phyloP scores from a whole-genome alignment of 1,140 invertebrate genomes.

The Lepidurus apus region DNA sequence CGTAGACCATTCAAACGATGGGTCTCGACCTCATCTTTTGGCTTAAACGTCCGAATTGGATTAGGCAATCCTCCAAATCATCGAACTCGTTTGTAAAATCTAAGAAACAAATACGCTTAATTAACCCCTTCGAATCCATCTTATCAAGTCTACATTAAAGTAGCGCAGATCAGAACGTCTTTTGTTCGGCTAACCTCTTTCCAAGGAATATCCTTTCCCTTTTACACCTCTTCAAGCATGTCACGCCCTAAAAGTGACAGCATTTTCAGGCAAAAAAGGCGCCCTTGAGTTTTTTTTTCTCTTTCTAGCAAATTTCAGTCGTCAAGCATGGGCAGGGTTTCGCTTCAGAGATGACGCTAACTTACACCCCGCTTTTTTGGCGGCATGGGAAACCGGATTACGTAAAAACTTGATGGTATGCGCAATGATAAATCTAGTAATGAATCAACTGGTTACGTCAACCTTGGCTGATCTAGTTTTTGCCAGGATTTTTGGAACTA shows the following conservation, averaged over 20 bases:
- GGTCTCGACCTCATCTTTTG: not conserved
- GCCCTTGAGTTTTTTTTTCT: constrained; percentile 10
- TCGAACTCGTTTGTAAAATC: no score
- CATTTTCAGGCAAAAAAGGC: not conserved
- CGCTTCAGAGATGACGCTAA: no score
- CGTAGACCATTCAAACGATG: not conserved
- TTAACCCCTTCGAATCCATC: no score
- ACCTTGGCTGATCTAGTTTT: no score
- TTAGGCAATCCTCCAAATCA: not conserved
- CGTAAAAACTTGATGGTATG: not conserved
- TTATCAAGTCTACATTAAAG: no score
- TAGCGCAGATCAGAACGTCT: no score
- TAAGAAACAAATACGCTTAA: not conserved
- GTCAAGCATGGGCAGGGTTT: no score
- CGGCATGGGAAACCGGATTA: not conserved
- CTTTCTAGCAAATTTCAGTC: not conserved
- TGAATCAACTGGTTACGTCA: no score
- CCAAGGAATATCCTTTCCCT: not conserved
- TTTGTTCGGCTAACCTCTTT: not conserved
- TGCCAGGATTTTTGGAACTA: no score
- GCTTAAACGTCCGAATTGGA: not conserved
- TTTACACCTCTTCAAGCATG: not conserved
- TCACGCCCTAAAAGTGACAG: not conserved
- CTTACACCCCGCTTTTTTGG: no score
- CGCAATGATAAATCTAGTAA: not conserved